phyloP scores from a whole-genome alignment of 2,797 vertebrate genomes.

The Sylvilagus floridanus region DNA sequence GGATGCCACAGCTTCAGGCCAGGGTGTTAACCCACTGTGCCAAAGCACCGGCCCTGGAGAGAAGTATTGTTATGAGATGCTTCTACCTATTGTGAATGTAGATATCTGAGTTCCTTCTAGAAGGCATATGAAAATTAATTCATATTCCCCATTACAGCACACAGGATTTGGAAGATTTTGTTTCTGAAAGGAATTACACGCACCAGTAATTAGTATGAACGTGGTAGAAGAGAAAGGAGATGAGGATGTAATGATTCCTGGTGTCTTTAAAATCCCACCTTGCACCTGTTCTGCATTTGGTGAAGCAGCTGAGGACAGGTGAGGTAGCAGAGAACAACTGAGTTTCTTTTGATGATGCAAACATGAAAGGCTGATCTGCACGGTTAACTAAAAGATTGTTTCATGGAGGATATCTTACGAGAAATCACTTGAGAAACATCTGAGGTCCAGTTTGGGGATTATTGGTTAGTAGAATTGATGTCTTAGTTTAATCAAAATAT shows the following conservation, averaged over 20 bases:
- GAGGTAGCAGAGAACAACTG: background rate
- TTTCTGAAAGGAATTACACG: constrained; percentile 1
- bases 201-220: constrained; percentile 45
- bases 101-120: background rate
- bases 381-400: background rate
- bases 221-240: background rate
- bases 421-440: constrained; percentile 6
- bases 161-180: background rate
- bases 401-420: background rate
- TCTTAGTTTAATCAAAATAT: constrained; percentile 25
- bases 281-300: background rate
- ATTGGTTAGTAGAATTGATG: background rate
- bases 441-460: background rate
- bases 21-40: too few species aligned
- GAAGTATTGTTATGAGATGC: background rate
- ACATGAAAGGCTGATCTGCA: background rate
- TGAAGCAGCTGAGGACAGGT: background rate
- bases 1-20: too few species aligned
- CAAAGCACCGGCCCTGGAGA: background rate
- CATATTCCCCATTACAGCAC: background rate
- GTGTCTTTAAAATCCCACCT: background rate
- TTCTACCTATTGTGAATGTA: background rate
- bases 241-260: background rate
- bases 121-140: background rate
- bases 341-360: background rate